Evolutionary conservation across 1,140 invertebrate species (phyloP).

Genomic region (Cydia pomonella): DNA sequence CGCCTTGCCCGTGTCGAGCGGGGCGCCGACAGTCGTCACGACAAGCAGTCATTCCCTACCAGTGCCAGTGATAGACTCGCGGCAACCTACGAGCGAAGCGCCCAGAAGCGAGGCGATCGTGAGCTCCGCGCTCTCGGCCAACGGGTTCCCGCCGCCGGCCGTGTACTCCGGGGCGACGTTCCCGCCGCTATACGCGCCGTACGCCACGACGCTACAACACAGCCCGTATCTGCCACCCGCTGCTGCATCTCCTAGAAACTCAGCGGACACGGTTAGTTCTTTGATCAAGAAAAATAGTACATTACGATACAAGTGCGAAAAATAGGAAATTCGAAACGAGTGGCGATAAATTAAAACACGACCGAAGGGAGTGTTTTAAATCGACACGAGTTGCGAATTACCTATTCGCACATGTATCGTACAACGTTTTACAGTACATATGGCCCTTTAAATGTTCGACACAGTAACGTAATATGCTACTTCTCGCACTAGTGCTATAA

Average conservation of each 20-base stretch:
- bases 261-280: slow-evolving; percentile 82
- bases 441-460: no score
- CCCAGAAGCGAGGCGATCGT: slow-evolving; percentile 54
- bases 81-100: slow-evolving; percentile 53
- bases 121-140: slow-evolving; percentile 55
- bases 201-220: slow-evolving; percentile 84
- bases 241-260: slow-evolving; percentile 83
- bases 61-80: slow-evolving; percentile 58
- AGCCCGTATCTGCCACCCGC: slow-evolving; percentile 84
- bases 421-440: no score
- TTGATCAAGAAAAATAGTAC: not conserved
- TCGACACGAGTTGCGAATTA: no score
- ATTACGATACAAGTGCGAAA: no score
- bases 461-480: no score
- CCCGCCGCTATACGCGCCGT: slow-evolving; percentile 87
- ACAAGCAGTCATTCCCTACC: slow-evolving; percentile 50
- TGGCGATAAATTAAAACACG: no score
- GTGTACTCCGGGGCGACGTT: slow-evolving; percentile 84
- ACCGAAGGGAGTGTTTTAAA: no score
- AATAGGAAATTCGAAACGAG: no score
- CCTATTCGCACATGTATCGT: no score
- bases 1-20: slow-evolving; percentile 47
- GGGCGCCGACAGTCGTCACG: slow-evolving; percentile 52
- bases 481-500: no score
- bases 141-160: slow-evolving; percentile 67